Conservation (phyloP, 2,888 invertebrate species). For the Monopis laevigella region DNA sequence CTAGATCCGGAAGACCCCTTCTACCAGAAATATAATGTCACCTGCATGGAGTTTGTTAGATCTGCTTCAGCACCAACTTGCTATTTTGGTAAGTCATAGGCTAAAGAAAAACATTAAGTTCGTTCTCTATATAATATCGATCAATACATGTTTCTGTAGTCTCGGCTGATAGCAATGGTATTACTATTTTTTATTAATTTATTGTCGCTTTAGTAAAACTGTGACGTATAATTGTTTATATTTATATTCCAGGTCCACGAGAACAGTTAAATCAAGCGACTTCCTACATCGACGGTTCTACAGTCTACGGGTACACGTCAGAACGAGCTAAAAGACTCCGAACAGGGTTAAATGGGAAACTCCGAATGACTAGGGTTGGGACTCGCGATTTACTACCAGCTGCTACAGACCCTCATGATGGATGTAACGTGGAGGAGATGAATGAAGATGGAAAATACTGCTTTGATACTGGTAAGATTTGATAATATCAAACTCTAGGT, state of each 20-base stretch:
- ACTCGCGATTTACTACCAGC: constrained; percentile 75
- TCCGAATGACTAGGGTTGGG: constrained; percentile 73
- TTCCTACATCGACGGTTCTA: constrained; percentile 85
- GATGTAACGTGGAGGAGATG: constrained; percentile 79
- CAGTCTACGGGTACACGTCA: constrained; percentile 77
- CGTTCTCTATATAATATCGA: no score
- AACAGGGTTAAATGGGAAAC: constrained; percentile 60
- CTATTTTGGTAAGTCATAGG: constrained; percentile 67
- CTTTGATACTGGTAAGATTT: constrained; percentile 71
- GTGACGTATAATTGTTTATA: no score
- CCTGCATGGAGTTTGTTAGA: constrained; percentile 87
- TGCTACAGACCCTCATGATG: constrained; percentile 75
- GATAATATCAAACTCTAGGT: no score
- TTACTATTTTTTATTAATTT: no score
- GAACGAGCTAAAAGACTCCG: constrained; percentile 59
- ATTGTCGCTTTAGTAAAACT: no score
- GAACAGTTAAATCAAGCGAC: constrained; percentile 89
- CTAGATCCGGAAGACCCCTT: constrained; percentile 75
- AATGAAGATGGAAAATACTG: constrained; percentile 78
- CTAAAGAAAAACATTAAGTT: no score
- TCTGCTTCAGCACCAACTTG: constrained; percentile 83
- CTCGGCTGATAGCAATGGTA: no score
- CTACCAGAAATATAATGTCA: constrained; percentile 71
- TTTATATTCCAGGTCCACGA: constrained; percentile 74
- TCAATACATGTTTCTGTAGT: no score